These are phyloP conservation scores for Elymnias hypermnestra DNA, from an alignment of 1,140 invertebrate genomes.

Conservation along the genomic window DNA sequence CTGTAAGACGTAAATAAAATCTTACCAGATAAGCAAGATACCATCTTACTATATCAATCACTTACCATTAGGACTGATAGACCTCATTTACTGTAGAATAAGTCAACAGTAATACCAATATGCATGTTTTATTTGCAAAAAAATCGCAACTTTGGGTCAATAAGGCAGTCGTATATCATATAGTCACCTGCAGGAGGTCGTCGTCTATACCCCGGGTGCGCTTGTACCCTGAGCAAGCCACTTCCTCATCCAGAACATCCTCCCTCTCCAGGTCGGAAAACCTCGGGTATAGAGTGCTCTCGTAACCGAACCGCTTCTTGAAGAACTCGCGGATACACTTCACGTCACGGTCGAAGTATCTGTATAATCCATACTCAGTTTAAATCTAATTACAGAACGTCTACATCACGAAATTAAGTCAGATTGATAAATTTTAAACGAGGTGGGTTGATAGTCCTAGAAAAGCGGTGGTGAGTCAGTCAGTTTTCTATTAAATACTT, in stretches of 20 bases:
- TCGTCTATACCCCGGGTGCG: conserved; percentile 91
- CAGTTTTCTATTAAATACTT: too few species aligned
- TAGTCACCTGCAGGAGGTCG: conserved; percentile 78
- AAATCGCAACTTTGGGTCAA: background rate
- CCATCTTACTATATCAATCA: too few species aligned
- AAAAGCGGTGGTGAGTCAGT: too few species aligned
- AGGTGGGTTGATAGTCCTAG: too few species aligned
- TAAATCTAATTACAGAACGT: too few species aligned
- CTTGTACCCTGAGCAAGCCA: conserved; percentile 94
- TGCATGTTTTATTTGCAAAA: background rate
- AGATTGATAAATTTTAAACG: too few species aligned
- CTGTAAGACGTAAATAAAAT: too few species aligned
- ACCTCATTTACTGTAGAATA: too few species aligned
- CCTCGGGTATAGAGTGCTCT: conserved; percentile 90
- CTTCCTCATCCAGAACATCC: conserved; percentile 90
- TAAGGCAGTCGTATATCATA: background rate
- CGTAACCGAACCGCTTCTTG: conserved; percentile 92
- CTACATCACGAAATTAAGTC: too few species aligned
- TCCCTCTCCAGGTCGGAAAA: conserved; percentile 92
- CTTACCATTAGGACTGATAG: too few species aligned
- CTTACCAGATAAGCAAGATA: too few species aligned
- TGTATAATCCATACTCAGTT: conserved; percentile 55
- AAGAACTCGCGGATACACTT: conserved; percentile 95
- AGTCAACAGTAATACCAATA: too few species aligned
- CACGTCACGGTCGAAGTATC: conserved; percentile 97